Evolutionary conservation across 2,888 invertebrate genomes (phyloP), one percentile per base, ranked within the genome.

Genomic region (Leptinotarsa tumamoca): DNA sequence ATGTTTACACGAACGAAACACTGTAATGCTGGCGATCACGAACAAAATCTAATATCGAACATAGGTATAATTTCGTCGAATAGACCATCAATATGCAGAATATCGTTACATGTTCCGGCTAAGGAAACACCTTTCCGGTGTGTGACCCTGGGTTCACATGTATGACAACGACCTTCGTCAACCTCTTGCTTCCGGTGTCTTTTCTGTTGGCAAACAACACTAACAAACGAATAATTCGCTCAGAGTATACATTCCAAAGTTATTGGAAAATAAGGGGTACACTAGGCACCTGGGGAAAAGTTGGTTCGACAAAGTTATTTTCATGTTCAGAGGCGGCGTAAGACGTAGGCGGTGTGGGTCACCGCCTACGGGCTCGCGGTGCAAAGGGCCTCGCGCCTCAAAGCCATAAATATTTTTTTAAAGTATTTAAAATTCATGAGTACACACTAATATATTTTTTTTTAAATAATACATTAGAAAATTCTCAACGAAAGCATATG

Each of bases 91-190:
- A 79, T 82, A 83, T 82, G 80, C 82, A 77, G 23, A 73, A 76
- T 79, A 82, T 80, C 77, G 80, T 78, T 67, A 78, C 80, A 69
- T 81, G 81, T 82, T 83, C 83, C 82, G 82, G 79, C 80, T 81
- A 81, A 78, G 81, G 80, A 82, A 82, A 77, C 82, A 79, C 78
- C 80, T 81, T 82, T 83, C 83, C 83, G 83, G 82, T 81, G 76
- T 75, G 14, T 72, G 73, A 27, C 51, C 61, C 67, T 67, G 63
- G 43, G 70, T 54, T 67, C 71, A 75, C 73, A 72, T 73, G 68
- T 79, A 70, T 74, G 79, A 74, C 81, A 80, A 79, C 79, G 80
- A 80, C 80, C 81, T 80, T 81, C 80, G 74, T 74, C 79, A 76
- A 76, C 78, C 73, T 73, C 71, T 69, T 49, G 71, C 56, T 81